These are phyloP conservation scores for Halichondria panicea DNA, from an alignment of 37 sponge, comb jelly and placozoan genomes.

Conservation along the genomic window DNA sequence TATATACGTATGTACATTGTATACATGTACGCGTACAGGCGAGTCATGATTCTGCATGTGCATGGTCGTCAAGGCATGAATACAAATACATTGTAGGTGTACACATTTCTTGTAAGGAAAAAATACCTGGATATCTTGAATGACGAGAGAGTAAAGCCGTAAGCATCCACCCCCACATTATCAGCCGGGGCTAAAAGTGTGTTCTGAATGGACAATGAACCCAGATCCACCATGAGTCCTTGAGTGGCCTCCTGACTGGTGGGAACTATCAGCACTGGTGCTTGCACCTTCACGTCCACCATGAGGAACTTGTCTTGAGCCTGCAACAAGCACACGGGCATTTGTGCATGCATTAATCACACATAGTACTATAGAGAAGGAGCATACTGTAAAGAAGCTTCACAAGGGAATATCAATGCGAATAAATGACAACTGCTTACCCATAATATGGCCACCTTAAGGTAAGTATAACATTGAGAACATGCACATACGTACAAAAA, in stretches of 20 bases:
- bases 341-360: no score
- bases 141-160: constrained; percentile 33
- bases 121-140: constrained; percentile 60
- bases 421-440: no score
- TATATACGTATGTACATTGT: neutral
- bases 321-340: constrained; percentile 12
- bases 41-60: neutral
- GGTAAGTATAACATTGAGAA: no score
- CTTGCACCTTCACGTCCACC: constrained; percentile 45
- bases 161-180: constrained; percentile 34
- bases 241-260: constrained; percentile 27
- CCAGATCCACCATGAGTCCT: constrained; percentile 66
- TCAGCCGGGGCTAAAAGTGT: constrained; percentile 19
- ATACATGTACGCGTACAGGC: neutral
- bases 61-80: no score
- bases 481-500: no score
- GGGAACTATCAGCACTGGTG: constrained; percentile 69
- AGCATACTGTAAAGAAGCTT: no score
- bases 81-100: neutral
- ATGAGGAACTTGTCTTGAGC: constrained; percentile 40
- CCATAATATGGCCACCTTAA: no score
- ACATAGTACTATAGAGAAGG: no score
- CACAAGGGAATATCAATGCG: no score
- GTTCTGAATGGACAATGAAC: constrained; percentile 46
- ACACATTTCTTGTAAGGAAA: neutral